Percentiles rank a stretch among this genome's conserved stretches.
Conservation (phyloP, 2,797 vertebrate genomes). For the Gorsachius magnificus region DNA sequence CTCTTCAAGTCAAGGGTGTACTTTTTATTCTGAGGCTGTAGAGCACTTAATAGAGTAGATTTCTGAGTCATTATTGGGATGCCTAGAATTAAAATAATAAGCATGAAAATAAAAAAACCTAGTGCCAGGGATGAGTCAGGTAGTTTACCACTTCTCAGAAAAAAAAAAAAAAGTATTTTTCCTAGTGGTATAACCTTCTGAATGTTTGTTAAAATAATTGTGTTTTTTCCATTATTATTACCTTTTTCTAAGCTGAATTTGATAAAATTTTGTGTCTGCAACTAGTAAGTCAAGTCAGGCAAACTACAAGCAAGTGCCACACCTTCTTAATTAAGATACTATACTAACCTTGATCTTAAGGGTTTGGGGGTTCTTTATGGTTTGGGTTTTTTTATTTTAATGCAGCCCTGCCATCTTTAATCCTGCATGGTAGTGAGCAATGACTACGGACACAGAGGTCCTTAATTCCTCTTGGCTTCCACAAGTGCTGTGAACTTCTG, state of each 20-base stretch:
- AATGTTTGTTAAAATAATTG: neutral
- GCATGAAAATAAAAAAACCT: neutral
- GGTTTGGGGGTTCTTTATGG: neutral
- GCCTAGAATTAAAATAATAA: neutral
- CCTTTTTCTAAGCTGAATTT: neutral
- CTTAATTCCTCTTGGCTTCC: neutral
- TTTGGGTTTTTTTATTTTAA: neutral
- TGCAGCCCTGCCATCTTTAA: neutral
- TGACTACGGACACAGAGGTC: neutral
- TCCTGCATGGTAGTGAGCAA: neutral
- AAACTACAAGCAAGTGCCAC: neutral
- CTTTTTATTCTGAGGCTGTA: neutral
- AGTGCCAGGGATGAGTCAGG: neutral
- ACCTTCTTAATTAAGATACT: neutral
- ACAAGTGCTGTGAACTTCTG: neutral
- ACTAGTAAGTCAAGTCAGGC: neutral
- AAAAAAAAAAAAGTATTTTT: neutral
- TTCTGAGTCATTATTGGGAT: neutral
- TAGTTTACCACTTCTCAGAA: neutral
- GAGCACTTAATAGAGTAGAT: neutral
- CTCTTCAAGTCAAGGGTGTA: neutral
- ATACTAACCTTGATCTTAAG: neutral
- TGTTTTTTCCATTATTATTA: neutral
- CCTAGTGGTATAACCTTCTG: neutral
- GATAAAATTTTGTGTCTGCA: neutral